phyloP scores from a whole-genome alignment of 2,888 invertebrate species.

The Watsonalla binaria region DNA sequence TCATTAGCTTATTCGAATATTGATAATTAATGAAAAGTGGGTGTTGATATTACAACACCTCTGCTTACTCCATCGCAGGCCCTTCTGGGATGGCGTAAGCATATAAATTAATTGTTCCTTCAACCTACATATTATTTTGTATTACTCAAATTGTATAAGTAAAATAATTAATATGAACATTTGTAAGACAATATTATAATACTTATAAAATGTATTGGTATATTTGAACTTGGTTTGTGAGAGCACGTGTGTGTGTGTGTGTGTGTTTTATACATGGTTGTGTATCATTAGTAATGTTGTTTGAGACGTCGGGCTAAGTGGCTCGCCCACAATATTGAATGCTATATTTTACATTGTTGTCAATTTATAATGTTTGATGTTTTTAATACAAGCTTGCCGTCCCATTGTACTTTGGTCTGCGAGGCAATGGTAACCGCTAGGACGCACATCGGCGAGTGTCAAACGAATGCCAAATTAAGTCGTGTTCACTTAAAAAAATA shows the following conservation, averaged over 20 bases:
- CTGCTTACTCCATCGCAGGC: too few relatives aligned
- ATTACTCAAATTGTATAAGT: not conserved
- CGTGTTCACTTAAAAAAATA: too few relatives aligned
- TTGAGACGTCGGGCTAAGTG: conserved; percentile 14
- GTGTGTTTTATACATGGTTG: conserved; percentile 21
- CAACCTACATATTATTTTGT: not conserved
- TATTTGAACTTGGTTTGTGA: not conserved
- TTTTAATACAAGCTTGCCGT: not conserved
- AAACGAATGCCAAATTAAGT: too few relatives aligned
- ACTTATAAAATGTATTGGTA: not conserved
- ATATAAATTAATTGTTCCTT: too few relatives aligned
- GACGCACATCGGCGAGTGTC: too few relatives aligned
- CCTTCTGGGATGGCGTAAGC: too few relatives aligned
- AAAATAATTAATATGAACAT: not conserved
- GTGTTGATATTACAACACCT: too few relatives aligned
- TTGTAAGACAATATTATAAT: not conserved
- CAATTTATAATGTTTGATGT: conserved; percentile 39
- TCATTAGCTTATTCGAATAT: too few relatives aligned
- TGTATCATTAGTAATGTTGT: conserved; percentile 24
- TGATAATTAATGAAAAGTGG: too few relatives aligned
- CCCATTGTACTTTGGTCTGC: too few relatives aligned
- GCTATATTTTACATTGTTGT: conserved; percentile 67
- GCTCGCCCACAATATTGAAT: conserved; percentile 17
- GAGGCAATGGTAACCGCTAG: too few relatives aligned
- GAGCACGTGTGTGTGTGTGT: conserved; percentile 8